Conservation (phyloP, 2,797 vertebrate genomes). For the Ciconia nigra region DNA sequence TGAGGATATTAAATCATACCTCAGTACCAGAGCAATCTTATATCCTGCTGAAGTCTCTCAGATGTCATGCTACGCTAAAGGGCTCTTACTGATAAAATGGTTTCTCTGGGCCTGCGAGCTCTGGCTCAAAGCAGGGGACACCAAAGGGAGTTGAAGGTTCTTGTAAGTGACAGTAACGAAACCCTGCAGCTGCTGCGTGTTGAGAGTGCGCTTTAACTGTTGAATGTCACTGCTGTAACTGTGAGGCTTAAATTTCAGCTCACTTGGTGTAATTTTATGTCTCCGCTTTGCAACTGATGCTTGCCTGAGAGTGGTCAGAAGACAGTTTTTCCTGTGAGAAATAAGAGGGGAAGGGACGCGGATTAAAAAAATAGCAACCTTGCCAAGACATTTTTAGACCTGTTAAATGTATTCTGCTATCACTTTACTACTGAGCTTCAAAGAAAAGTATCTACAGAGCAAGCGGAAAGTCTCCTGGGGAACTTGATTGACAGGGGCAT, state of each 20-base stretch:
- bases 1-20: constrained; percentile 47
- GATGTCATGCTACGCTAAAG: neutral
- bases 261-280: constrained; percentile 42
- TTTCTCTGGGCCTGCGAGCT: neutral
- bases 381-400: constrained; percentile 42
- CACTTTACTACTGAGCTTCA: constrained; percentile 22
- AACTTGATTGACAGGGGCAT: neutral
- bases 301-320: neutral
- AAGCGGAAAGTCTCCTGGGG: neutral
- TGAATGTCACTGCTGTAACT: neutral
- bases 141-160: neutral
- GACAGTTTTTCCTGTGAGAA: neutral
- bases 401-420: constrained; percentile 23
- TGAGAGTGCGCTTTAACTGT: neutral
- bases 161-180: constrained; percentile 19
- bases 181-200: constrained; percentile 43
- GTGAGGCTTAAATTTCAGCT: constrained; percentile 63
- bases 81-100: neutral
- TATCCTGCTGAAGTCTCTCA: neutral
- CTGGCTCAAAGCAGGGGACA: neutral
- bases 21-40: neutral
- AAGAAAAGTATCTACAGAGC: constrained; percentile 29
- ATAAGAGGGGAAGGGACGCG: neutral
- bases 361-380: neutral
- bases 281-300: neutral